Conservation (phyloP, 2,113 vertebrate species). For the Phoenicopterus ruber region DNA sequence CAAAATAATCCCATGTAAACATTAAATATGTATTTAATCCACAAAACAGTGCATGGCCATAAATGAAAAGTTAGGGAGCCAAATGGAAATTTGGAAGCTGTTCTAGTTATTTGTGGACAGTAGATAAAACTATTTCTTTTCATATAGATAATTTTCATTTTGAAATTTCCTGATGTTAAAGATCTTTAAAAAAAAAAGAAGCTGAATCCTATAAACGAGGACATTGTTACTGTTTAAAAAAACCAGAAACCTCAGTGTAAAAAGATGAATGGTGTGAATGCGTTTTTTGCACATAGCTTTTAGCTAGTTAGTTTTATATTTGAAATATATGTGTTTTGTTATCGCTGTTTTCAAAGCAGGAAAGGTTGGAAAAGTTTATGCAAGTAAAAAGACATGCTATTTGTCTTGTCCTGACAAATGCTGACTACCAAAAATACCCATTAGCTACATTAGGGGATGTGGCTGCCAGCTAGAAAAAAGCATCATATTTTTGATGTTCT, state of each 20-base stretch:
- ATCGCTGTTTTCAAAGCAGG: neutral
- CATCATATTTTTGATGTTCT: neutral
- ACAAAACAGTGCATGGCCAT: neutral
- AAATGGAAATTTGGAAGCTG: neutral
- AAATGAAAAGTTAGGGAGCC: neutral
- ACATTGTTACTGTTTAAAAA: neutral
- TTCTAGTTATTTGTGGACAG: neutral
- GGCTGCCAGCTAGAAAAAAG: constrained; percentile 20
- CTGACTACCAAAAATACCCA: constrained; percentile 7
- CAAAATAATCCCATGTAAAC: neutral
- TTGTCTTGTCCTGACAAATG: constrained; percentile 44
- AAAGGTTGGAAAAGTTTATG: constrained; percentile 18
- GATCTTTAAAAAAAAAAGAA: neutral
- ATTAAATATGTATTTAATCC: neutral
- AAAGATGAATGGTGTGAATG: neutral
- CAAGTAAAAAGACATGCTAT: neutral
- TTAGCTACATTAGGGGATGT: constrained; percentile 8
- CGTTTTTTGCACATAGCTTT: neutral
- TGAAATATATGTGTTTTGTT: neutral
- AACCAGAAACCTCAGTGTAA: neutral
- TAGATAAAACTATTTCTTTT: neutral
- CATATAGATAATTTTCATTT: neutral
- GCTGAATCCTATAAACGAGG: neutral
- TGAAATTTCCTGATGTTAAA: neutral
- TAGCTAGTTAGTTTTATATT: neutral